These are phyloP conservation scores for Macropodus opercularis DNA, from an alignment of 2,797 vertebrate genomes.

Conservation along the genomic window DNA sequence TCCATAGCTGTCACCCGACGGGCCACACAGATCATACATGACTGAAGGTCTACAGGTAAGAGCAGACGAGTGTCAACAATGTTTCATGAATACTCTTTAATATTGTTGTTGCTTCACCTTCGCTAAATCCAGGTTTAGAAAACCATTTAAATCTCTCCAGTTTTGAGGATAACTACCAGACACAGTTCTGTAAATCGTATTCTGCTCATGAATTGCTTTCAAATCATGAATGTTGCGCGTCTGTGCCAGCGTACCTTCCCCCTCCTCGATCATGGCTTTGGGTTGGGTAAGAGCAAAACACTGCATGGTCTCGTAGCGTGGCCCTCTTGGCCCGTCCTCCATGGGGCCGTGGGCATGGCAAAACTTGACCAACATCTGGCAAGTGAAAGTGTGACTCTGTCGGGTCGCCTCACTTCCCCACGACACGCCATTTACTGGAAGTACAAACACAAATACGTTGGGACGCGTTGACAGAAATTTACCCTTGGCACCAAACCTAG, in stretches of 20 bases:
- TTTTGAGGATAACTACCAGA: too few relatives aligned
- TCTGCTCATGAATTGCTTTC: too few relatives aligned
- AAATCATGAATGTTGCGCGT: too few relatives aligned
- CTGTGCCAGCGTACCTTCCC: conserved; percentile 84
- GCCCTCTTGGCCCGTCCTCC: conserved; percentile 86
- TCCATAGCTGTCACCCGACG: conserved; percentile 90
- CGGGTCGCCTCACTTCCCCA: conserved; percentile 90
- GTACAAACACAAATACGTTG: conserved; percentile 8
- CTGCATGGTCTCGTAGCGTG: conserved; percentile 96
- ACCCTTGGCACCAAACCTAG: conserved; percentile 18
- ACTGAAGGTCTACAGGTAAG: conserved; percentile 89
- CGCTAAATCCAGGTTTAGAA: too few relatives aligned
- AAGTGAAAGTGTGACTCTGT: conserved; percentile 97
- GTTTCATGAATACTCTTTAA: neutral
- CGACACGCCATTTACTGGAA: conserved; percentile 89
- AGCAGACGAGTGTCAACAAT: conserved; percentile 5
- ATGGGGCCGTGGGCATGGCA: conserved; percentile 81
- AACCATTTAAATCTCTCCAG: too few relatives aligned
- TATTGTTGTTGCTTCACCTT: neutral
- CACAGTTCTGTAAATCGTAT: too few relatives aligned
- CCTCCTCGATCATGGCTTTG: conserved; percentile 96
- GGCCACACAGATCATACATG: conserved; percentile 98
- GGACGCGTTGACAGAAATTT: conserved; percentile 2
- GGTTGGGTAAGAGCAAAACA: conserved; percentile 98
- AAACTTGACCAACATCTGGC: conserved; percentile 94